Evolutionary conservation across 2,113 vertebrate genomes (phyloP).

Genomic region (Amblyopsis rosae): DNA sequence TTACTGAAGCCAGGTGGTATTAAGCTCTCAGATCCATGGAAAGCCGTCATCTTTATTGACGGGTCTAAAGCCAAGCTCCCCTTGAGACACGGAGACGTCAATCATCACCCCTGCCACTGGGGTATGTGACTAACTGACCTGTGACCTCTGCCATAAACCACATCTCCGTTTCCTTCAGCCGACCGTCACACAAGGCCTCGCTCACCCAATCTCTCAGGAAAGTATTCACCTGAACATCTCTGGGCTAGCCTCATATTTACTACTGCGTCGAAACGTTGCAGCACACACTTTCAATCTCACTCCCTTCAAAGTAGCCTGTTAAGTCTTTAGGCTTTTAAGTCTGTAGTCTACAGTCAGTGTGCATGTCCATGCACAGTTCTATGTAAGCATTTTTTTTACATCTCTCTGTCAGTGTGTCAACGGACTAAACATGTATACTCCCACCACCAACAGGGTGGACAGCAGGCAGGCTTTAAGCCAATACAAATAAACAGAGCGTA

Average conservation of each 20-base stretch:
- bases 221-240: conserved; percentile 35
- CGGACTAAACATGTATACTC: conserved; percentile 23
- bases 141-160: too few species aligned
- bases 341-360: not conserved
- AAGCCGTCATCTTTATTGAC: conserved; percentile 22
- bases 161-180: conserved; percentile 34
- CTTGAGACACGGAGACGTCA: conserved; percentile 38
- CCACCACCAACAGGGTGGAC: conserved; percentile 32
- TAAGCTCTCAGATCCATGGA: conserved; percentile 32
- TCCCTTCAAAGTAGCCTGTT: not conserved
- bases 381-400: not conserved
- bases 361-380: not conserved
- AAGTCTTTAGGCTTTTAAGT: not conserved
- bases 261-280: not conserved
- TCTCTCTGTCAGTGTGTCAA: conserved; percentile 8
- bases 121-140: conserved; percentile 15
- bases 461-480: conserved; percentile 27
- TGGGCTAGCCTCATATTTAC: conserved; percentile 1
- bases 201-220: conserved; percentile 20
- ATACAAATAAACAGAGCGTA: conserved; percentile 54
- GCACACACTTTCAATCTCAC: not conserved
- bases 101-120: conserved; percentile 45
- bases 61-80: conserved; percentile 7
- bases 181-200: conserved; percentile 2
- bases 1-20: conserved; percentile 30